Percentiles rank a stretch among this genome's conserved stretches.
phyloP scores from a whole-genome alignment of 2,888 invertebrate species.

The Drosophila atripex region DNA sequence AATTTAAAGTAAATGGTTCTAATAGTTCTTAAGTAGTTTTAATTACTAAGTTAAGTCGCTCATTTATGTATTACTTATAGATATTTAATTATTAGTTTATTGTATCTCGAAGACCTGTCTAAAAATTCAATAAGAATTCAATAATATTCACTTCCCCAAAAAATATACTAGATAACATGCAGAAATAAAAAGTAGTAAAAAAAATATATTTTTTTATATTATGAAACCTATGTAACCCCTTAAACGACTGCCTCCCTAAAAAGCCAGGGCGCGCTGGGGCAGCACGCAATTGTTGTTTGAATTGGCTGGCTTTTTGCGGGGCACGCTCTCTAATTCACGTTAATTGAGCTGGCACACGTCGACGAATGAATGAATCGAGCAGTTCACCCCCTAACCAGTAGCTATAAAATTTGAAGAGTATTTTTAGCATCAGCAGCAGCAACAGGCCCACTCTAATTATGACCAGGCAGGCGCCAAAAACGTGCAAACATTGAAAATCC shows the following conservation, averaged over 20 bases:
- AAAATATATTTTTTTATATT: no score
- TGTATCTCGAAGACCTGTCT: no score
- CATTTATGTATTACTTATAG: no score
- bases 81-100: no score
- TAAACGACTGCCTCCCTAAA: slow-evolving; percentile 36
- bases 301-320: slow-evolving; percentile 48
- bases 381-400: slow-evolving; percentile 34
- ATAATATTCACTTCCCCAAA: no score
- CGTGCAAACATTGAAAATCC: slow-evolving; percentile 20
- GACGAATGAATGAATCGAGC: slow-evolving; percentile 20
- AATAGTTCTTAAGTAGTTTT: no score
- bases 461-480: slow-evolving; percentile 32
- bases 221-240: not conserved
- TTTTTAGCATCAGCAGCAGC: slow-evolving; percentile 18
- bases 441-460: slow-evolving; percentile 17
- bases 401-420: not conserved
- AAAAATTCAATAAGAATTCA: no score
- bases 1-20: no score
- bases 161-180: no score
- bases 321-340: slow-evolving; percentile 59
- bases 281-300: slow-evolving; percentile 38
- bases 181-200: no score
- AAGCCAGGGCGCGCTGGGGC: not conserved
- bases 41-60: no score
- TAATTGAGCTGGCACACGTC: slow-evolving; percentile 68